Evolutionary conservation across 2,113 vertebrate species (phyloP), one percentile per base, ranked within the genome.

Genomic region (Butorides virescens): DNA sequence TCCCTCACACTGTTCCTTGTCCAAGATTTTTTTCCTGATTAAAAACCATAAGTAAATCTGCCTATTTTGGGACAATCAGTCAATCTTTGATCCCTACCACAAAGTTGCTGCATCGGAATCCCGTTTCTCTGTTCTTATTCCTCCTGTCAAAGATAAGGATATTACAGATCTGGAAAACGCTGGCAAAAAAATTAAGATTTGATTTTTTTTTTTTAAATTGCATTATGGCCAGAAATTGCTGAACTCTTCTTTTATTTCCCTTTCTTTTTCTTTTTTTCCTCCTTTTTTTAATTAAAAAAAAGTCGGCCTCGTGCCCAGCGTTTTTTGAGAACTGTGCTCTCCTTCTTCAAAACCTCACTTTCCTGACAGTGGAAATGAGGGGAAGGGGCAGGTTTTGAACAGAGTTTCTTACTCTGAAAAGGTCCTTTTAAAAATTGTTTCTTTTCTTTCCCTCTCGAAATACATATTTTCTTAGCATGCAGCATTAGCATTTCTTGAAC

Each of bases 401-500:
- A 19, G 15, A 19, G 15, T 44, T 70, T 75, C 22, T 26, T 58
- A 21, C 20, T 49, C 17, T 42, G 11, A 68, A 74, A 74, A 32
- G 10, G 26, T 68, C 5, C 50, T 70, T 47, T 47, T 7, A 55
- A 34, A 27, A n/a, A 47, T 4, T 36, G 26, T 47, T 68, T 26
- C 5, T 8, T 9, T 7, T 46, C 29, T 25, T 23, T 9, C 25
- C 36, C 8, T 15, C 27, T 9, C 2, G 3, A 66, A 65, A 47
- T 47, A 23, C 0, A 0, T 47, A 21, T 22, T 19, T 76, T 30
- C 36, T 65, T 34, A 12, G 6, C 1, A 0, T 15, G 8, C 20
- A 6, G 8, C 58, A 50, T 55, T 20, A 68, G 34, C 25, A 46
- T 56, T 37, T 44, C 63, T 25, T 39, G 12, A 52, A 26, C 17